Conservation (phyloP, 1,140 invertebrate species). For the Nasonia giraulti region DNA sequence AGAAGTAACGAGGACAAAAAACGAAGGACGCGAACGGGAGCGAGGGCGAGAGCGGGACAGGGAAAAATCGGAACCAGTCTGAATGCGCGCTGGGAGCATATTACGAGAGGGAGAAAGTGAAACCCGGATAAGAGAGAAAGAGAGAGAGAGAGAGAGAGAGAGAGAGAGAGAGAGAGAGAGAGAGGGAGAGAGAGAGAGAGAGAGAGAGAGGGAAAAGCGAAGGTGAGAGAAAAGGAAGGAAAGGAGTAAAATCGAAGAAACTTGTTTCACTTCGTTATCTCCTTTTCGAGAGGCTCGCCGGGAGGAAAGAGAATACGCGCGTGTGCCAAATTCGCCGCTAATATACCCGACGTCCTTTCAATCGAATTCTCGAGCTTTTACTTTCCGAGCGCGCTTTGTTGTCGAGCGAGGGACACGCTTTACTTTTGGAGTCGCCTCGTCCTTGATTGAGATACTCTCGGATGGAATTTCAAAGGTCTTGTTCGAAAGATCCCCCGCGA, state of each 20-base stretch:
- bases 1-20: constrained; percentile 36
- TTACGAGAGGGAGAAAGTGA: constrained; percentile 24
- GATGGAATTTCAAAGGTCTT: too few species aligned
- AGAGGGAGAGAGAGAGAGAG: neutral
- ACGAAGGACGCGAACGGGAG: constrained; percentile 24
- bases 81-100: neutral
- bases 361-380: constrained; percentile 46
- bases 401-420: too few species aligned
- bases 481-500: too few species aligned
- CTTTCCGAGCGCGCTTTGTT: neutral
- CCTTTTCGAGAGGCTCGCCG: constrained; percentile 28
- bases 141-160: neutral
- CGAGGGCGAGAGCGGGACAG: neutral
- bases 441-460: too few species aligned
- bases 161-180: neutral
- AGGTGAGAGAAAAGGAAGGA: constrained; percentile 19
- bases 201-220: neutral
- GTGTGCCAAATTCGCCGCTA: constrained; percentile 15
- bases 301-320: neutral
- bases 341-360: constrained; percentile 13
- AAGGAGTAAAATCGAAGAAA: constrained; percentile 55
- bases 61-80: neutral
- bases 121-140: constrained; percentile 2
- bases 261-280: constrained; percentile 55
- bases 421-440: too few species aligned